Evolutionary conservation across 2,888 invertebrate genomes (phyloP), one percentile per base, ranked within the genome.

Genomic region (Brenthis ino): DNA sequence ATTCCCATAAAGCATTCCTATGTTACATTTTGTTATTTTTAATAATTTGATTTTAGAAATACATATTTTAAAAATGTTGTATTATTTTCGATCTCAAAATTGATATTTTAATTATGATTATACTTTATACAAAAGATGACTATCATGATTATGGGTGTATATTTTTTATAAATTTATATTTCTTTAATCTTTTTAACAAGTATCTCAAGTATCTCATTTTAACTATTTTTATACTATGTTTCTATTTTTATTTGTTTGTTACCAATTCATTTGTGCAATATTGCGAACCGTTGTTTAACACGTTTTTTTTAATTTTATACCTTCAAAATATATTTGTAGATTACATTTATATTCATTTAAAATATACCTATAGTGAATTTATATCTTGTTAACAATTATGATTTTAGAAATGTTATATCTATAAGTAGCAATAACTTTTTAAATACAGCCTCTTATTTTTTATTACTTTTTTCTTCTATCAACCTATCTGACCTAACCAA

Each of bases 1-100:
- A 68, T 68, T 71, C 68, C 68, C 57, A 55, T 13, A 24, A 20
- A 64, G 20, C 68, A 63, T 71, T 68, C 68, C 68, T 68, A 4
- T 58, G 8, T 60, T 24, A 16, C 28, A 28, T 28, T 28, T 60
- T 50, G n/a, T 24, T n/a, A 50, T 33, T 24, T 58, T 48, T 50
- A 28, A 1, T 24, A 24, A n/a, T 60, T 16, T 6, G n/a, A n/a
- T 33, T 48, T 47, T 28, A 47, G 12, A 33, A 48, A 28, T 6
- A 8, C 6, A 6, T 57, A 28, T 50, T 50, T 60, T 12, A 12
- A 14, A 50, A 60, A 60, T 50, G 28, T 28, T 28, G 50, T 60
- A 60, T 33, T 60, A 60, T 28, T 28, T 11, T 60, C 50, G 60
- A 60, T 60, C 60, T 60, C 60, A 60, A 60, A 50, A 50, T 60